A percentile compares a stretch with the other conserved stretches of the same genome.
Conservation (phyloP, 2,888 invertebrate species). For the Crocallis elinguaria region DNA sequence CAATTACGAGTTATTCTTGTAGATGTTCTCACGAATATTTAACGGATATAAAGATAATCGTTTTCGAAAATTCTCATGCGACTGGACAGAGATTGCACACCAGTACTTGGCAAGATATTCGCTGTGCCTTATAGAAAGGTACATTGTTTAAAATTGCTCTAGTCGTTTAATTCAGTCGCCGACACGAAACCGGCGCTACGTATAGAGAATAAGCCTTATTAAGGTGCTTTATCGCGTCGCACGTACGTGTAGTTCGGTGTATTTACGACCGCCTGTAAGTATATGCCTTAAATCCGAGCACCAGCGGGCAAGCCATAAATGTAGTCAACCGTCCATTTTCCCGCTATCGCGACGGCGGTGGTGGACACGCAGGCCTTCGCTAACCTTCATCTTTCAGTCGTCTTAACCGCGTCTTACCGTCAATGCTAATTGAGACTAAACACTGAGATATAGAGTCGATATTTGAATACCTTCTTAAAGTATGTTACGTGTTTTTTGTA, state of each 20-base stretch:
- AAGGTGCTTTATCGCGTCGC: constrained; percentile 67
- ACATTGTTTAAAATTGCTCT: constrained; percentile 29
- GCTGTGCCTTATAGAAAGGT: background rate
- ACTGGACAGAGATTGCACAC: background rate
- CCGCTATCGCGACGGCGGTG: constrained; percentile 76
- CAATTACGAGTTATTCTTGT: constrained; percentile 34
- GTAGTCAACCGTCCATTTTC: constrained; percentile 84
- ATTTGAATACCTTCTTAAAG: constrained; percentile 18
- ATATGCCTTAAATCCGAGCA: constrained; percentile 73
- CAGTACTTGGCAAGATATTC: background rate
- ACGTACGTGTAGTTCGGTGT: constrained; percentile 59
- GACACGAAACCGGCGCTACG: constrained; percentile 55
- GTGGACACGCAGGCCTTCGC: constrained; percentile 71
- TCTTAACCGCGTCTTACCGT: constrained; percentile 31
- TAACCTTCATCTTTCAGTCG: constrained; percentile 32
- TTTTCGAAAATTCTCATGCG: constrained; percentile 14
- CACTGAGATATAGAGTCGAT: constrained; percentile 18
- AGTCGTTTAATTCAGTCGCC: constrained; percentile 52
- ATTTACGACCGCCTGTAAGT: constrained; percentile 68
- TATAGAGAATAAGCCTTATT: constrained; percentile 73
- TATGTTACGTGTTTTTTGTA: constrained; percentile 37
- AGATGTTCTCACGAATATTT: constrained; percentile 37
- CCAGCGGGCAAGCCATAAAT: constrained; percentile 78
- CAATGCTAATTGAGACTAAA: constrained; percentile 26
- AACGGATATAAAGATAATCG: constrained; percentile 8